Conservation (phyloP, 2,113 vertebrate genomes). For the Sorex fumeus region DNA sequence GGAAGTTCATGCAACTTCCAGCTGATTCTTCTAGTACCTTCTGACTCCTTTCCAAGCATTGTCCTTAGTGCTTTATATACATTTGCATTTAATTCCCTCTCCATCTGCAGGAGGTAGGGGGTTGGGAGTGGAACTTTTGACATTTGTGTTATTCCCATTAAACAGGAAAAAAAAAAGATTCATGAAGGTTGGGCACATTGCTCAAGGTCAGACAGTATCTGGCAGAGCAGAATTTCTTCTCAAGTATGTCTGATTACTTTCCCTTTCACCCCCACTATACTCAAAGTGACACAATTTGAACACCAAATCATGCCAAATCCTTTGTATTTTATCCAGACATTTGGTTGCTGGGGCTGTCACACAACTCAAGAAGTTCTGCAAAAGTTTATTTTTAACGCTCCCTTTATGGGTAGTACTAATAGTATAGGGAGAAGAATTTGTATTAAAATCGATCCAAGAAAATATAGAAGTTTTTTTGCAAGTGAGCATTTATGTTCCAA, state of each 20-base stretch:
- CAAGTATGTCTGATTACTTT: not conserved
- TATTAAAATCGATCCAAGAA: conserved; percentile 61
- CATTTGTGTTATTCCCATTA: not conserved
- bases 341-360: not conserved
- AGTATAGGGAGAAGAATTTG: not conserved
- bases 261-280: not conserved
- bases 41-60: not conserved
- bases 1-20: not conserved
- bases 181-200: not conserved
- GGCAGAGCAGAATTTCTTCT: not conserved
- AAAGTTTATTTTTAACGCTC: conserved; percentile 25
- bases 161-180: conserved; percentile 45
- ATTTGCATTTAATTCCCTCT: not conserved
- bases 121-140: not conserved
- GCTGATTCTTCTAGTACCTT: not conserved
- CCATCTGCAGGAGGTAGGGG: not conserved
- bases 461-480: conserved; percentile 63
- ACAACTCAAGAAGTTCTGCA: conserved; percentile 4
- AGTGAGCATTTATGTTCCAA: conserved; percentile 59
- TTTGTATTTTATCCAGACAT: not conserved
- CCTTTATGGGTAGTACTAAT: conserved; percentile 31
- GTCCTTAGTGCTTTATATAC: not conserved
- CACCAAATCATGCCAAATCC: conserved; percentile 45
- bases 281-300: not conserved
- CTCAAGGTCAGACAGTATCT: not conserved